phyloP scores from a whole-genome alignment of 2,797 vertebrate genomes.

The Sarcophilus harrisii region DNA sequence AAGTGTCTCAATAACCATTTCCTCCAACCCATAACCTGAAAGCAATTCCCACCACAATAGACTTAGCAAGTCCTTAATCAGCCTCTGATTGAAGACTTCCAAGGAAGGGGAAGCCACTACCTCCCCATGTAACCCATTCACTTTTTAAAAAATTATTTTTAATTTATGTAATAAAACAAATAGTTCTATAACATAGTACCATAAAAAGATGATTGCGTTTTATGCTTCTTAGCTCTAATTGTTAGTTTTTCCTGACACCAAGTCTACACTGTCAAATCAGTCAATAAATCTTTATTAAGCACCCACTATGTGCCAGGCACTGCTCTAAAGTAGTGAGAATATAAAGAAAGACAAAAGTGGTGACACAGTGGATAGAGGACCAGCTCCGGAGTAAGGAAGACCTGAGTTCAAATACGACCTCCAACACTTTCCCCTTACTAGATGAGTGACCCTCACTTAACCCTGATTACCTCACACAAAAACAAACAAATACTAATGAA shows the following conservation, averaged over 20 bases:
- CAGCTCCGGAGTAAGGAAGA: too few relatives aligned
- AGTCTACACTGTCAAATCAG: neutral
- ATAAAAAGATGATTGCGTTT: neutral
- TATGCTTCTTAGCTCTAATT: neutral
- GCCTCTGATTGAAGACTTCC: neutral
- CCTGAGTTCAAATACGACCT: too few relatives aligned
- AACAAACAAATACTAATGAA: too few relatives aligned
- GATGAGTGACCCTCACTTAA: too few relatives aligned
- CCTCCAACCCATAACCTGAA: neutral
- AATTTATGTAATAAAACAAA: neutral
- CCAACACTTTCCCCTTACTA: too few relatives aligned
- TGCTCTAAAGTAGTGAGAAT: neutral
- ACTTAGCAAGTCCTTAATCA: neutral
- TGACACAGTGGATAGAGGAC: too few relatives aligned
- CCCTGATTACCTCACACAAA: too few relatives aligned
- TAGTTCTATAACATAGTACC: neutral
- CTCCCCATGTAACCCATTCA: neutral
- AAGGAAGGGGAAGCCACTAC: neutral
- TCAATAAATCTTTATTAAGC: neutral
- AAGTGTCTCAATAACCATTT: neutral
- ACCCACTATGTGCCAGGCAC: neutral
- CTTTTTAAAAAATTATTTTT: neutral
- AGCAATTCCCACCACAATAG: neutral
- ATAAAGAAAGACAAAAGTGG: neutral
- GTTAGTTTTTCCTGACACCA: neutral